Conservation (phyloP, 2,113 vertebrate genomes). For the Anthoscopus minutus region DNA sequence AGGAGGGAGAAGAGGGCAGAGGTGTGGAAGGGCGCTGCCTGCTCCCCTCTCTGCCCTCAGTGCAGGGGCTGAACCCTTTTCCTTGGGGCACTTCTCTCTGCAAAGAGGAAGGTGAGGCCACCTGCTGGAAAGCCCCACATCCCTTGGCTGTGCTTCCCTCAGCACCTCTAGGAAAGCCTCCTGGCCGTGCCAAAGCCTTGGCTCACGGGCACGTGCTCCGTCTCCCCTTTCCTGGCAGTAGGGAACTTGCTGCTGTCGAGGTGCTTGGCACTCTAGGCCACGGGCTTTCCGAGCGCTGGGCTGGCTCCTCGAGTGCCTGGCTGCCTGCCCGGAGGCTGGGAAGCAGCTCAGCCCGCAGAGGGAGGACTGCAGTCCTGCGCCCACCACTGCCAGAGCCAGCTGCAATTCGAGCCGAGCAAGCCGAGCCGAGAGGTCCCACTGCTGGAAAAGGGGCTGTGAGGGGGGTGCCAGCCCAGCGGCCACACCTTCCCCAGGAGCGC, state of each 20-base stretch:
- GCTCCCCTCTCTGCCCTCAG: neutral
- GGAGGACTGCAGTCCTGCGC: neutral
- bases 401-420: neutral
- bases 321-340: neutral
- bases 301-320: neutral
- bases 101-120: neutral
- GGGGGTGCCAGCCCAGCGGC: neutral
- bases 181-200: neutral
- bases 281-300: neutral
- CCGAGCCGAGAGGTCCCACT: neutral
- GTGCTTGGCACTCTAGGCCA: neutral
- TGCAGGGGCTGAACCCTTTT: neutral
- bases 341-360: neutral
- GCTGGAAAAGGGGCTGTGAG: neutral
- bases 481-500: accelerated
- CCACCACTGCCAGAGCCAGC: neutral
- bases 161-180: neutral
- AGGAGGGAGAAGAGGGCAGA: neutral
- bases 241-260: neutral
- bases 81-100: neutral
- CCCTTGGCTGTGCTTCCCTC: neutral
- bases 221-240: neutral
- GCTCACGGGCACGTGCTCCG: neutral
- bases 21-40: neutral
- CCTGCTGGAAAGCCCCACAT: neutral